Base-by-base conservation (phyloP, 2,888 invertebrate species). In the Electrophaes corylata region DNA sequence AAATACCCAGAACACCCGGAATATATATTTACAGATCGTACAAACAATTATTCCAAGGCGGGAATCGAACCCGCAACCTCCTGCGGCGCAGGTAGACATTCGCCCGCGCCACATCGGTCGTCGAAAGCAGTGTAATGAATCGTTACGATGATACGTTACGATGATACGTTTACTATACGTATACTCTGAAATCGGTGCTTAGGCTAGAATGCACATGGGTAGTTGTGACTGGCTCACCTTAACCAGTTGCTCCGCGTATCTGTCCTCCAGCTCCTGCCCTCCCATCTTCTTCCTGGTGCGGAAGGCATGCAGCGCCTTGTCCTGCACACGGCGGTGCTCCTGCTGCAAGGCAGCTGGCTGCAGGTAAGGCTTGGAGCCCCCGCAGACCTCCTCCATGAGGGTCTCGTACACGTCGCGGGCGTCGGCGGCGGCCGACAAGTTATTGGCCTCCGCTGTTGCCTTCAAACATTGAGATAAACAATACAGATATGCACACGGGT, bases 371-470 rank as follows among this genome's bases (percentile, higher is more conserved):
- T 95, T 95, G 55, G 95, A 93, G 47, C 99, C 99, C 14, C 99
- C 99, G 81, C 98, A 98, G 33, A 97, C 95, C 74, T 95, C 96
- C 77, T 99, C 99, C 99, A 99, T 99, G 69, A 95, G 90, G 48
- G 93, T 93, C 60, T 94, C 93, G 89, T 99, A 99, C 54, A 96
- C 92, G 66, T 98, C 98, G 79, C 97, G 98, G 6, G 99, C 98
- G 71, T 96, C 95, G 0, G 98, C 97, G 19, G 98, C 97, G 0
- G 99, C 99, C 20, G 98, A 96, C 62, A 99, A 92, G 88, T 99
- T 99, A 87, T 99, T 99, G 1, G 99, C 99, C 92, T 99, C 99
- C 0, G 99, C 99, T 52, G 99, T 99, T 12, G 60, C 65, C 61
- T 59, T 45, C 8, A 26, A 19, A 23, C 26, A 26, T 26, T 26